Evolutionary conservation across 2,888 invertebrate genomes (phyloP).

Genomic region (Orthonychiurus folsomi): DNA sequence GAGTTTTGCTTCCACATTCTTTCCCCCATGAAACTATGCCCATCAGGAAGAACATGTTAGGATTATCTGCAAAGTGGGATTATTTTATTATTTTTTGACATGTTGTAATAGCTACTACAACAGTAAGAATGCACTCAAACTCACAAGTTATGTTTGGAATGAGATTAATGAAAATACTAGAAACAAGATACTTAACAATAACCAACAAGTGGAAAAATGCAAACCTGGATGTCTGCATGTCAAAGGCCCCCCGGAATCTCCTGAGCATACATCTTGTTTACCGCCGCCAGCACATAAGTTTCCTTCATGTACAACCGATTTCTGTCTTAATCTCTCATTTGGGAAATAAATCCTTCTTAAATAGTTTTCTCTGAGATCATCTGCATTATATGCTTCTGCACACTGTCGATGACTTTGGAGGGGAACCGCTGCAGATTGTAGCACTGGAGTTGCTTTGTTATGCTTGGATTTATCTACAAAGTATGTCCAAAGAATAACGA

Average conservation of each 20-base stretch:
- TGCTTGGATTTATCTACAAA: not conserved
- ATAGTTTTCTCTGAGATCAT: conserved; percentile 12
- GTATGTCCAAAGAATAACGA: not conserved
- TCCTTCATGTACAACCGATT: conserved; percentile 10
- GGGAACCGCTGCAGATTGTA: conserved; percentile 10
- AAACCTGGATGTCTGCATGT: conserved; percentile 9
- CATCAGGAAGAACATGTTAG: conserved; percentile 2
- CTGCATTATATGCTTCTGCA: conserved; percentile 4
- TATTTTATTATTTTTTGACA: too few species aligned
- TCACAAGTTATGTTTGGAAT: conserved; percentile 1
- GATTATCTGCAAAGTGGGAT: conserved; percentile 11
- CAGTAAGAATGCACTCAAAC: too few species aligned
- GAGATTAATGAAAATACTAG: too few species aligned
- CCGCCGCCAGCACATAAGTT: conserved; percentile 14
- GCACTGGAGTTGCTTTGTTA: conserved; percentile 11
- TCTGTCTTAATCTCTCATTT: not conserved
- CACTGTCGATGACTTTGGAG: conserved; percentile 4
- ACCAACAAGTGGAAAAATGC: not conserved
- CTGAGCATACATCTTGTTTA: conserved; percentile 5
- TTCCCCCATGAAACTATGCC: conserved; percentile 11
- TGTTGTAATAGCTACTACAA: too few species aligned
- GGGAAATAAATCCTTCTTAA: conserved; percentile 1
- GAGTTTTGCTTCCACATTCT: conserved; percentile 3
- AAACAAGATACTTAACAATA: too few species aligned
- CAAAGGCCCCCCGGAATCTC: conserved; percentile 12